phyloP scores from a whole-genome alignment of 1,140 invertebrate species.

The Cecropterus lyciades region DNA sequence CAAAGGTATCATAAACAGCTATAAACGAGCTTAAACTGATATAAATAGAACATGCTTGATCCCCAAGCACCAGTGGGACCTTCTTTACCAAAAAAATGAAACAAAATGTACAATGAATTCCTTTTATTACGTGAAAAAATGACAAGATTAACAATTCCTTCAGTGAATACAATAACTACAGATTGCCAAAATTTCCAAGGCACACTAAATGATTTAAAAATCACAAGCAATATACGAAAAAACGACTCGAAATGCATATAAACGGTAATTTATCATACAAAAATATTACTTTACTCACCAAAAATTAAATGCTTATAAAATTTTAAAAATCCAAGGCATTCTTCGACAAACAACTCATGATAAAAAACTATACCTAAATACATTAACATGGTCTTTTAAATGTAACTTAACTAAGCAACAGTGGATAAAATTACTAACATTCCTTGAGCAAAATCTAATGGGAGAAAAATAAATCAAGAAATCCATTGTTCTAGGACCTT shows the following conservation, averaged over 20 bases:
- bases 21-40: too few relatives aligned
- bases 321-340: slow-evolving; percentile 41
- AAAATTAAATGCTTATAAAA: slow-evolving; percentile 43
- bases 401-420: slow-evolving; percentile 46
- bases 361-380: slow-evolving; percentile 42
- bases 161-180: slow-evolving; percentile 56
- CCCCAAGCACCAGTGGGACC: too few relatives aligned
- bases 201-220: slow-evolving; percentile 55
- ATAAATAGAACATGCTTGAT: too few relatives aligned
- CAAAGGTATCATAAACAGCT: too few relatives aligned
- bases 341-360: slow-evolving; percentile 39
- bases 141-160: slow-evolving; percentile 59
- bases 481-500: slow-evolving; percentile 61
- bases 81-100: slow-evolving; percentile 38
- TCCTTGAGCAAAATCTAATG: slow-evolving; percentile 63
- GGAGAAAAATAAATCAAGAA: slow-evolving; percentile 47
- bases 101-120: slow-evolving; percentile 69
- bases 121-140: slow-evolving; percentile 75
- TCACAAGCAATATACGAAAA: slow-evolving; percentile 43
- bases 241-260: slow-evolving; percentile 26
- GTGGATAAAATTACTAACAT: slow-evolving; percentile 51
- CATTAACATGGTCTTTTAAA: slow-evolving; percentile 44
- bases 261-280: slow-evolving; percentile 30
- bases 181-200: slow-evolving; percentile 62
- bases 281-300: slow-evolving; percentile 33